Conservation (phyloP, 2,113 vertebrate genomes). For the Pollimyrus isidori region DNA sequence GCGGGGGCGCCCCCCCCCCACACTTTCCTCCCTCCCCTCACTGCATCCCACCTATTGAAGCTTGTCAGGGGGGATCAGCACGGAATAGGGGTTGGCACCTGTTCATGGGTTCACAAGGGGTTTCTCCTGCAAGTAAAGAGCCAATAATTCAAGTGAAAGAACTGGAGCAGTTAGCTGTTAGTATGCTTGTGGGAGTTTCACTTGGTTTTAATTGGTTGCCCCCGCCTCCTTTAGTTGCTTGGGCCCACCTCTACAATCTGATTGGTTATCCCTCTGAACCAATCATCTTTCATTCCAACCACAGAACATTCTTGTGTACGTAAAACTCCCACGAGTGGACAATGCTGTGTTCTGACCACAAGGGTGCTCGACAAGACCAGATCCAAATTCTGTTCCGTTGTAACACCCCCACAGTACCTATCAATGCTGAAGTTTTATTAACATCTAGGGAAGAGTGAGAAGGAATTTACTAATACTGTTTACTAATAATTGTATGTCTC, state of each 20-base stretch:
- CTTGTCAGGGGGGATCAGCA: not conserved
- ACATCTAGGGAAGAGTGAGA: not conserved
- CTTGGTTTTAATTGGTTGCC: not conserved
- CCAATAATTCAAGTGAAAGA: not conserved
- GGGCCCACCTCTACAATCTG: not conserved
- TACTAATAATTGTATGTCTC: not conserved
- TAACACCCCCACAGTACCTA: not conserved
- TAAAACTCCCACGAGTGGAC: not conserved
- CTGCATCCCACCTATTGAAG: no score
- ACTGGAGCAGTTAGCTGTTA: not conserved
- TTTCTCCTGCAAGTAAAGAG: not conserved
- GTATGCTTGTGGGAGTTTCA: not conserved
- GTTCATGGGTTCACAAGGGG: not conserved
- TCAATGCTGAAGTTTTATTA: not conserved
- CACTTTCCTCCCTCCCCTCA: not conserved
- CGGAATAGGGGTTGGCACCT: not conserved
- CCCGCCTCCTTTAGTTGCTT: not conserved
- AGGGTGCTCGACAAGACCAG: not conserved
- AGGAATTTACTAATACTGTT: not conserved
- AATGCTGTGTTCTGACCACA: not conserved
- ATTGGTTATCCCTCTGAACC: not conserved
- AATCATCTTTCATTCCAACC: not conserved
- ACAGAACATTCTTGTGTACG: not conserved
- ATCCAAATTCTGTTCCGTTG: not conserved
- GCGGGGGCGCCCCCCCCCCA: no score